Evolutionary conservation across 2,888 invertebrate genomes (phyloP).

Genomic region (Acanthosepion lycidas): DNA sequence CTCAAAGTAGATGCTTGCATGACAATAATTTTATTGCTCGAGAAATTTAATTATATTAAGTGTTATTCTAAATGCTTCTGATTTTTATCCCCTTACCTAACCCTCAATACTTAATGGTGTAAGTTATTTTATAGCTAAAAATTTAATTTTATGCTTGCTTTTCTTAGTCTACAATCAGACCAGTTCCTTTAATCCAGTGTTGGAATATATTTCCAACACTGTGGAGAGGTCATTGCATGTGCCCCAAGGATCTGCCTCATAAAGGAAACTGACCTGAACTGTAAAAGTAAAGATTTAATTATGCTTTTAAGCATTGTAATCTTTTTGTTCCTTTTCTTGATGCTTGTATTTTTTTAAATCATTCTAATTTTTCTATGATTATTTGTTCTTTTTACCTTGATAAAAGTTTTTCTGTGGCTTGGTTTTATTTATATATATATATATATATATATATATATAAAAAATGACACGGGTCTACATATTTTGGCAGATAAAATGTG

Average conservation of each 20-base stretch:
- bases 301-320: neutral
- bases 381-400: neutral
- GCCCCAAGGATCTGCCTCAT: neutral
- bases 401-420: neutral
- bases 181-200: too few relatives aligned
- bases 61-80: too few relatives aligned
- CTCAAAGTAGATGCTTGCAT: too few relatives aligned
- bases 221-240: neutral
- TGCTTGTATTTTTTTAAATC: neutral
- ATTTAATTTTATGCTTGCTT: too few relatives aligned
- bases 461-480: neutral
- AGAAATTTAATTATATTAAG: too few relatives aligned
- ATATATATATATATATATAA: too few relatives aligned
- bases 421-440: too few relatives aligned
- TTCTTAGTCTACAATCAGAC: too few relatives aligned
- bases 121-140: too few relatives aligned
- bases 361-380: neutral
- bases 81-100: too few relatives aligned
- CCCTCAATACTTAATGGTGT: too few relatives aligned
- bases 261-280: neutral
- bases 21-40: too few relatives aligned
- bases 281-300: neutral
- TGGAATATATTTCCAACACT: neutral
- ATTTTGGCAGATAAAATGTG: neutral
- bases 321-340: neutral